A percentile compares a stretch with the other conserved stretches of the same genome.
phyloP scores from a whole-genome alignment of 1,140 invertebrate genomes.

The Papilio polyxenes region DNA sequence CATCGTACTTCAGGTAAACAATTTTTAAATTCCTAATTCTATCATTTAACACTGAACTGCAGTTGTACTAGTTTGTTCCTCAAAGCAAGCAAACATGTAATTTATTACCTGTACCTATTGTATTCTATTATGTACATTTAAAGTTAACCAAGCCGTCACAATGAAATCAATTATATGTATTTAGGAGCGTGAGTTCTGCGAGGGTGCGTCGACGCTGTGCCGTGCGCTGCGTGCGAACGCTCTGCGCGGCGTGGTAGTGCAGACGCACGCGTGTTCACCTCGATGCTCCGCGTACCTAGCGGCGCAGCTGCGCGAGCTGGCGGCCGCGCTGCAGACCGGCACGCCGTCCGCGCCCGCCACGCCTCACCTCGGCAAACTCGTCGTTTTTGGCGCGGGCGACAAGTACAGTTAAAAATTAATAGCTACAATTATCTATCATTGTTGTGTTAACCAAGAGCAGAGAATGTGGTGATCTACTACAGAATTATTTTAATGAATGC shows the following conservation, averaged over 20 bases:
- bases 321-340: conserved; percentile 63
- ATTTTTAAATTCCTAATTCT: too few species aligned
- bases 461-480: too few species aligned
- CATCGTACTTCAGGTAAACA: conserved; percentile 83
- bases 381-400: conserved; percentile 80
- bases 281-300: conserved; percentile 88
- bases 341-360: conserved; percentile 65
- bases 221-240: conserved; percentile 83
- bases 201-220: conserved; percentile 86
- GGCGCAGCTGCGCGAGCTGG: conserved; percentile 81
- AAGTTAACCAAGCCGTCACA: background rate
- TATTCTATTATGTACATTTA: background rate
- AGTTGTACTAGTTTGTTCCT: too few species aligned
- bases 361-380: conserved; percentile 69
- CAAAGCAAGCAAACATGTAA: background rate
- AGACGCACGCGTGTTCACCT: conserved; percentile 88
- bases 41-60: background rate
- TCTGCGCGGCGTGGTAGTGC: conserved; percentile 86
- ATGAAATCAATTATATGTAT: background rate
- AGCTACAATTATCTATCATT: too few species aligned
- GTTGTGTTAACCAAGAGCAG: too few species aligned
- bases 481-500: too few species aligned
- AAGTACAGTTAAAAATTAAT: conserved; percentile 54
- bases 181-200: conserved; percentile 88
- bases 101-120: too few species aligned